Percentiles rank a stretch among this genome's conserved stretches.
Conservation (phyloP, 2,113 vertebrate species). For the Pavo muticus region DNA sequence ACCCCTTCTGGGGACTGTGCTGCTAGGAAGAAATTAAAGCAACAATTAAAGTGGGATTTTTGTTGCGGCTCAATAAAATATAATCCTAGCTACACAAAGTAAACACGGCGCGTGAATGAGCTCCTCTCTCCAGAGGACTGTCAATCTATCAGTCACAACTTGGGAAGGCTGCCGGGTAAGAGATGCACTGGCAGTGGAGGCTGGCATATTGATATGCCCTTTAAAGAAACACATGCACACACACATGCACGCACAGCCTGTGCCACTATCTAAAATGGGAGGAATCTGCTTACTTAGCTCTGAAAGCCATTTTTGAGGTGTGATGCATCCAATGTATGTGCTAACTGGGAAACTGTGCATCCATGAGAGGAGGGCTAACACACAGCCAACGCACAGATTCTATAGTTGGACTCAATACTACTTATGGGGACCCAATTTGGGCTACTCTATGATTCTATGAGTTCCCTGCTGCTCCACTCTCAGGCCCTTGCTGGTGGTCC, state of each 20-base stretch:
- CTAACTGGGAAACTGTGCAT: neutral
- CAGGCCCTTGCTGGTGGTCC: neutral
- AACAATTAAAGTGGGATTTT: slow-evolving; percentile 27
- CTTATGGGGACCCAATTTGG: too few relatives aligned
- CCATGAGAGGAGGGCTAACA: neutral
- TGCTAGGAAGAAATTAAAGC: slow-evolving; percentile 34
- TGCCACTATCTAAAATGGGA: slow-evolving; percentile 12
- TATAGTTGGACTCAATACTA: too few relatives aligned
- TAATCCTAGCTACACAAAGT: slow-evolving; percentile 33
- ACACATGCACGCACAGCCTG: neutral
- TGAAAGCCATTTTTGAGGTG: slow-evolving; percentile 43
- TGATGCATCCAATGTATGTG: neutral
- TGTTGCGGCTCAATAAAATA: neutral
- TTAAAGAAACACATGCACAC: neutral
- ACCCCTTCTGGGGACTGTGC: neutral
- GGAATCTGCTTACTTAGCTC: slow-evolving; percentile 44
- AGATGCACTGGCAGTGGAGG: slow-evolving; percentile 10
- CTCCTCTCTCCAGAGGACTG: neutral
- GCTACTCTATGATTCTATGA: neutral
- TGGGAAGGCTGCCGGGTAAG: slow-evolving; percentile 45
- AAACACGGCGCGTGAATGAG: slow-evolving; percentile 10
- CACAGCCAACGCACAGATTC: too few relatives aligned
- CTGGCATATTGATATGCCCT: slow-evolving; percentile 45
- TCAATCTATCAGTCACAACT: slow-evolving; percentile 38
- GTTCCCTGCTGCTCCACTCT: neutral